These are phyloP conservation scores for Cyanoderma ruficeps DNA, from an alignment of 2,113 vertebrate species.

Conservation along the genomic window DNA sequence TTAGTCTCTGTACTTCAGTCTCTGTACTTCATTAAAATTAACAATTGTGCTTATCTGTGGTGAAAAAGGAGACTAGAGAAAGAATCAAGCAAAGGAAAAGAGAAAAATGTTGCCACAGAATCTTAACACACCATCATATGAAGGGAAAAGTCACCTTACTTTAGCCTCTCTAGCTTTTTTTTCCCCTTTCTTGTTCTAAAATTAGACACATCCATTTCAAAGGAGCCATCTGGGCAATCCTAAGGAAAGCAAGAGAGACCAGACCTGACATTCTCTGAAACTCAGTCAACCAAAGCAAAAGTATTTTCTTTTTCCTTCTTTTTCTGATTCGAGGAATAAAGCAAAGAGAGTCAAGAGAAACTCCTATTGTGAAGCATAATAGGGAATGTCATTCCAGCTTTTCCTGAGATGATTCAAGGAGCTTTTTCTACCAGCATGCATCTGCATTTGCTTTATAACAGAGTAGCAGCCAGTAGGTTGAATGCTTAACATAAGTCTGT, in stretches of 20 bases:
- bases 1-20: neutral
- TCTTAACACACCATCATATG: neutral
- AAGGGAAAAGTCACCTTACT: conserved; percentile 21
- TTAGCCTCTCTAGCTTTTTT: neutral
- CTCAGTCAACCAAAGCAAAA: neutral
- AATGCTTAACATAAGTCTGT: neutral
- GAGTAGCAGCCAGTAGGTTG: neutral
- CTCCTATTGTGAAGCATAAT: neutral
- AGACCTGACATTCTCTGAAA: conserved; percentile 21
- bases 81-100: neutral
- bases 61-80: neutral
- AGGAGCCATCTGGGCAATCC: conserved; percentile 51
- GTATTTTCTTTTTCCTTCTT: neutral
- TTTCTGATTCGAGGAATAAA: conserved; percentile 27
- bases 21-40: neutral
- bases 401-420: neutral
- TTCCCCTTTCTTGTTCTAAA: conserved; percentile 47
- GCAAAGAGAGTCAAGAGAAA: neutral
- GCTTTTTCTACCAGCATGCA: neutral
- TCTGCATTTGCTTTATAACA: neutral
- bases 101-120: neutral
- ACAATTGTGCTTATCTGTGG: fast-evolving
- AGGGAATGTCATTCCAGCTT: neutral
- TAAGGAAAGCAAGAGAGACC: conserved; percentile 23
- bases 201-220: conserved; percentile 63